Conservation (phyloP, 2,888 invertebrate genomes). For the Micoletzkya japonica region DNA sequence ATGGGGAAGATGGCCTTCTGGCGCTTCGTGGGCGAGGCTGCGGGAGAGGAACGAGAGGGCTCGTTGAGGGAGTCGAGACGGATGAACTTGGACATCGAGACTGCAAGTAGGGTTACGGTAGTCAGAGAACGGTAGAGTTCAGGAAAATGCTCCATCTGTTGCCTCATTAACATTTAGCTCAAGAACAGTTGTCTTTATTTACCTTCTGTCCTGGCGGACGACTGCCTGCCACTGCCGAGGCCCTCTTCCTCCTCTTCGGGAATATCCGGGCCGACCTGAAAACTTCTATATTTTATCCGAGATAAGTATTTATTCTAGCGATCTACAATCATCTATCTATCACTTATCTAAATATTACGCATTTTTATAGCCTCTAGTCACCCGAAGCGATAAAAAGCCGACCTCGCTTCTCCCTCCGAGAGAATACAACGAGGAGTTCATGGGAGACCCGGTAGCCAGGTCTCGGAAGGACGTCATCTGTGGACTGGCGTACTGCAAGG, state of each 20-base stretch:
- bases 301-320: neutral
- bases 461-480: slow-evolving; percentile 59
- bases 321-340: too few relatives aligned
- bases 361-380: neutral
- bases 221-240: neutral
- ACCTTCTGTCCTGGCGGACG: slow-evolving; percentile 23
- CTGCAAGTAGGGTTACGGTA: slow-evolving; percentile 18
- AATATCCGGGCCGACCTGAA: slow-evolving; percentile 36
- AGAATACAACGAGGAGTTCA: slow-evolving; percentile 43
- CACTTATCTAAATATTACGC: neutral
- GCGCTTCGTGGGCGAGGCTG: slow-evolving; percentile 25
- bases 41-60: slow-evolving; percentile 9
- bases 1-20: slow-evolving; percentile 55
- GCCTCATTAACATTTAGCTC: neutral
- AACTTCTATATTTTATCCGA: neutral
- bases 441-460: slow-evolving; percentile 45
- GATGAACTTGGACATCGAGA: slow-evolving; percentile 45
- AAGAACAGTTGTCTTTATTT: neutral
- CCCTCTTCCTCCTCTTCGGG: slow-evolving; percentile 44
- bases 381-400: neutral
- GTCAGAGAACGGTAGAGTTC: neutral
- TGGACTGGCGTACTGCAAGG: slow-evolving; percentile 34
- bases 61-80: slow-evolving; percentile 39
- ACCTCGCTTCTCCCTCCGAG: slow-evolving; percentile 43
- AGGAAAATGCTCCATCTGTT: neutral